phyloP scores from a whole-genome alignment of 2,888 invertebrate genomes.

The Agrotis ipsilon region DNA sequence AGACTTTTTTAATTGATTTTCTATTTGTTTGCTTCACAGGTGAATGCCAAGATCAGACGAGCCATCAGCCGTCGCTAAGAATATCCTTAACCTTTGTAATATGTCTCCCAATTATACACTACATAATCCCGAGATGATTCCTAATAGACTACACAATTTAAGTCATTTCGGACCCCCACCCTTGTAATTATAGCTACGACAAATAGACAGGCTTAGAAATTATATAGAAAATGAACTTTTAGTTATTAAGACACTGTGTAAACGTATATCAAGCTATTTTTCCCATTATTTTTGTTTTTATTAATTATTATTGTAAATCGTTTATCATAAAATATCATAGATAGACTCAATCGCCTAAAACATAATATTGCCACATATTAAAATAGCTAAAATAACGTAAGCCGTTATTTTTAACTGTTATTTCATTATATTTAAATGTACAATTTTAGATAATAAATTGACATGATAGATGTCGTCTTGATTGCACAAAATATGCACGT shows the following conservation, averaged over 20 bases:
- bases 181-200: slow-evolving; percentile 77
- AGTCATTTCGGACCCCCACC: slow-evolving; percentile 70
- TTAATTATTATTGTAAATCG: slow-evolving; percentile 48
- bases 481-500: slow-evolving; percentile 63
- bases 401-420: slow-evolving; percentile 62
- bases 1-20: not conserved
- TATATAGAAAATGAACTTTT: slow-evolving; percentile 65
- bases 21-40: slow-evolving; percentile 85
- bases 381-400: slow-evolving; percentile 60
- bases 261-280: slow-evolving; percentile 69
- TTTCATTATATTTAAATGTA: slow-evolving; percentile 61
- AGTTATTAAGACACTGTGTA: slow-evolving; percentile 67
- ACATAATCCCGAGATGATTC: slow-evolving; percentile 88
- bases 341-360: slow-evolving; percentile 68
- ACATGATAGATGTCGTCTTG: slow-evolving; percentile 60
- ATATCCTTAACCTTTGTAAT: slow-evolving; percentile 73
- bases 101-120: slow-evolving; percentile 74
- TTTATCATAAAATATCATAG: slow-evolving; percentile 61
- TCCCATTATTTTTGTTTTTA: slow-evolving; percentile 57
- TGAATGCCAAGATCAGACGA: slow-evolving; percentile 91
- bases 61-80: slow-evolving; percentile 75
- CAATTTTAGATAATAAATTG: slow-evolving; percentile 59
- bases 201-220: slow-evolving; percentile 69
- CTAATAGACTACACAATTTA: slow-evolving; percentile 58
- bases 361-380: slow-evolving; percentile 53